These are phyloP conservation scores for Halyomorpha halys DNA, from an alignment of 1,140 invertebrate species.

Conservation along the genomic window DNA sequence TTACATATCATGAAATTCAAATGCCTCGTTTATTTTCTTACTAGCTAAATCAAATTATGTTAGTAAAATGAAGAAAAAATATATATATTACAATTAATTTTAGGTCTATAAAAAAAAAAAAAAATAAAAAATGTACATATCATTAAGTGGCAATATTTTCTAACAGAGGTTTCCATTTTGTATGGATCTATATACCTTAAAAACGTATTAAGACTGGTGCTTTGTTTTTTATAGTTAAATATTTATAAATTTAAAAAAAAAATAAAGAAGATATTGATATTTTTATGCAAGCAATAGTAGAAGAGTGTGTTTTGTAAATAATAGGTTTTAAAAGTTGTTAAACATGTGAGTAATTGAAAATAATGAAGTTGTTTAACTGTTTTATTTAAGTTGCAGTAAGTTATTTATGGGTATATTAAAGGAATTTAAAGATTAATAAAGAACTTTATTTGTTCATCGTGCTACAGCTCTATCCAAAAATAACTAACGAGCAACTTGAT, in stretches of 20 bases:
- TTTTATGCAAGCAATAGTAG: conserved; percentile 8
- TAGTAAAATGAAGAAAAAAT: not conserved
- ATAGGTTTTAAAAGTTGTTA: conserved; percentile 1
- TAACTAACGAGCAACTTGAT: no score
- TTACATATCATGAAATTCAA: not conserved
- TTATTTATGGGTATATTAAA: no score
- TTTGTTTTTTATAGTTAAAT: conserved; percentile 3
- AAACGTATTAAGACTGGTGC: conserved; percentile 12
- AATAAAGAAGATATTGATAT: conserved; percentile 12
- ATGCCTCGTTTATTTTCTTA: not conserved
- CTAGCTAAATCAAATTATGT: not conserved
- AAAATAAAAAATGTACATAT: conserved; percentile 11
- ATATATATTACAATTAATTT: not conserved
- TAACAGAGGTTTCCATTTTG: not conserved
- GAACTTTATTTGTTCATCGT: not conserved
- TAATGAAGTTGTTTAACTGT: no score
- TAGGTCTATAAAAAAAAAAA: not conserved
- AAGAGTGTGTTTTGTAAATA: not conserved
- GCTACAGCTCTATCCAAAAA: not conserved
- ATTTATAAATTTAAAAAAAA: not conserved
- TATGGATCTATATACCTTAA: not conserved
- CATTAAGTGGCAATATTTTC: conserved; percentile 17
- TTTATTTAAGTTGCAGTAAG: no score
- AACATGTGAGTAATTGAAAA: no score
- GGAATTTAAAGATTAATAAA: not conserved